These are phyloP conservation scores for Pelodiscus sinensis DNA, from an alignment of 2,113 vertebrate genomes.

Conservation along the genomic window DNA sequence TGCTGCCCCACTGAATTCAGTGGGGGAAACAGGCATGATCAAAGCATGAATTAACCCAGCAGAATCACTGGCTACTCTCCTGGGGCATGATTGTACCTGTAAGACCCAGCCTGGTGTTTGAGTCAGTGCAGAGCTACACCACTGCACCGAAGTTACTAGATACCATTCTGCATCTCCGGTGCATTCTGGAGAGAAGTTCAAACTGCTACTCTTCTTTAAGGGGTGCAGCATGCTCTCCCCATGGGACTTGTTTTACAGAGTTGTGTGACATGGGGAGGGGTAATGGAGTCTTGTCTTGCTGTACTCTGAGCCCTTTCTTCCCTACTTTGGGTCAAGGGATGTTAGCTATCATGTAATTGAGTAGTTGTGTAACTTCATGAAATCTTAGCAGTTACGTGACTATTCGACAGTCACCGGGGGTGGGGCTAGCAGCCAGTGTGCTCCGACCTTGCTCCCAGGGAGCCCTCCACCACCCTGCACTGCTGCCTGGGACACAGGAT, in stretches of 20 bases:
- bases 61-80: background rate
- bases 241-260: background rate
- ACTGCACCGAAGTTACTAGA: accelerated
- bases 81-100: background rate
- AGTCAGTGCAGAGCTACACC: background rate
- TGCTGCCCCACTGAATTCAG: background rate
- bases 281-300: background rate
- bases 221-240: background rate
- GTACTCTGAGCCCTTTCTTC: background rate
- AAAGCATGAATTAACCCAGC: background rate
- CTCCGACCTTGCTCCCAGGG: too few species aligned
- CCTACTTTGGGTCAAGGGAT: background rate
- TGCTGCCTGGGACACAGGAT: too few species aligned
- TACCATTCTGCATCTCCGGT: accelerated
- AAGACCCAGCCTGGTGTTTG: background rate
- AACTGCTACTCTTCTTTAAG: background rate
- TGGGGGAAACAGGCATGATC: background rate
- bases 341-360: too few species aligned
- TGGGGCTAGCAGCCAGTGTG: too few species aligned
- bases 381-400: too few species aligned
- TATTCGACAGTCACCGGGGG: too few species aligned
- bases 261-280: accelerated
- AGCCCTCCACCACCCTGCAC: too few species aligned
- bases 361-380: too few species aligned
- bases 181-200: background rate